Conservation (phyloP, 2,888 invertebrate genomes). For the Globia sparganii region DNA sequence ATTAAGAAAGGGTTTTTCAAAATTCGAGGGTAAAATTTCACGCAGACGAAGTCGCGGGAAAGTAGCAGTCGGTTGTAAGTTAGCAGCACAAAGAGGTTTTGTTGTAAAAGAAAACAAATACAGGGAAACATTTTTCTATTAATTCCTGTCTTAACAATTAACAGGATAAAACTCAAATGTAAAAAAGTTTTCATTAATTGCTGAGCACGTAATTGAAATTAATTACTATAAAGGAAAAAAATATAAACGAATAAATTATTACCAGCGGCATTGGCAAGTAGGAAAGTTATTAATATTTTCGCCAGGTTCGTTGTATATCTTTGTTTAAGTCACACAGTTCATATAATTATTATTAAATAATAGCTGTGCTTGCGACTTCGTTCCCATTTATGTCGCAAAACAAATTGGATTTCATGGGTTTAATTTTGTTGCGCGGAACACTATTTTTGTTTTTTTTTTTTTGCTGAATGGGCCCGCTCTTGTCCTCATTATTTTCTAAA, state of each 20-base stretch:
- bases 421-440: too few relatives aligned
- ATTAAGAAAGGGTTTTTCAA: too few relatives aligned
- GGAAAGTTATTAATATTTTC: neutral
- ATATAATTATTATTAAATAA: neutral
- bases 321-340: neutral
- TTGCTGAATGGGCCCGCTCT: too few relatives aligned
- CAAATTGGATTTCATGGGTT: too few relatives aligned
- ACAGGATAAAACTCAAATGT: constrained; percentile 9
- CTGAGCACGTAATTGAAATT: constrained; percentile 72
- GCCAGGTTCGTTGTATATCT: neutral
- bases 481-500: too few relatives aligned
- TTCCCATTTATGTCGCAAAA: too few relatives aligned
- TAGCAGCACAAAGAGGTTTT: neutral
- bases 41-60: too few relatives aligned
- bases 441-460: too few relatives aligned
- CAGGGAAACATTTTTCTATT: neutral
- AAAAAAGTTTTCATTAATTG: constrained; percentile 67
- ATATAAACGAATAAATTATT: neutral
- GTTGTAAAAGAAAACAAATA: neutral
- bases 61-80: neutral
- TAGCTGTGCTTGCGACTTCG: too few relatives aligned
- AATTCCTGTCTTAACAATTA: constrained; percentile 13
- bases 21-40: too few relatives aligned
- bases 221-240: constrained; percentile 59
- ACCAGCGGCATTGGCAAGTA: neutral